Evolutionary conservation across 2,888 invertebrate species (phyloP).

Genomic region (Drosophila yooni): DNA sequence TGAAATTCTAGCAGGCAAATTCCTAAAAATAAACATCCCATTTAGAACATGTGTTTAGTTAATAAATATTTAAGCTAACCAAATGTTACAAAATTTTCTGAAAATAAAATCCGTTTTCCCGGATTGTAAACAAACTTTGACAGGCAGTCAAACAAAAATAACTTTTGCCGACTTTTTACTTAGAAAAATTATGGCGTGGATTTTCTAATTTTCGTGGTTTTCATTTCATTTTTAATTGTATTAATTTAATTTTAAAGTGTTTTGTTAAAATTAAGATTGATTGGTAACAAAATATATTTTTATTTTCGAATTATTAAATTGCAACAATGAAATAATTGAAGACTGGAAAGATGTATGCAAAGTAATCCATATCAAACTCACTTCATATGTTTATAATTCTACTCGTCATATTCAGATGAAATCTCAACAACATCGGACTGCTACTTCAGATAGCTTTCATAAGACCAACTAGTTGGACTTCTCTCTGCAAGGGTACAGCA

Average conservation of each 20-base stretch:
- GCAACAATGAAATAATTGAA: neutral
- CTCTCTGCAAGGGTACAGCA: neutral
- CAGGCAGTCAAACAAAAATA: neutral
- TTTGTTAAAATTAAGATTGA: neutral
- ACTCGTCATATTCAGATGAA: rapidly evolving
- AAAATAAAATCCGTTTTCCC: neutral
- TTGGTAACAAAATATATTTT: neutral
- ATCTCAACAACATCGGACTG: rapidly evolving
- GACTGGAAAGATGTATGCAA: neutral
- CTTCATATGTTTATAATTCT: too few species aligned
- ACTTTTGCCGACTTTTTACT: neutral
- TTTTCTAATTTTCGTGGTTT: neutral
- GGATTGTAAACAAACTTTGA: neutral
- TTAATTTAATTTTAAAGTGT: neutral
- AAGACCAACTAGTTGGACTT: neutral
- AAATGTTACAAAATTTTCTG: neutral
- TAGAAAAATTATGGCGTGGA: neutral
- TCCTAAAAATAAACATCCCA: neutral
- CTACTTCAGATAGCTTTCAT: neutral
- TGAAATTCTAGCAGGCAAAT: neutral
- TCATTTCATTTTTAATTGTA: neutral
- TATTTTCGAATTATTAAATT: neutral
- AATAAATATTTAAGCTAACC: neutral
- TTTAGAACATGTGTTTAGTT: neutral
- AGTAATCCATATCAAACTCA: neutral